Evolutionary conservation across 2,113 vertebrate genomes (phyloP), one percentile per base, ranked within the genome.

Genomic region (Callorhinus ursinus): DNA sequence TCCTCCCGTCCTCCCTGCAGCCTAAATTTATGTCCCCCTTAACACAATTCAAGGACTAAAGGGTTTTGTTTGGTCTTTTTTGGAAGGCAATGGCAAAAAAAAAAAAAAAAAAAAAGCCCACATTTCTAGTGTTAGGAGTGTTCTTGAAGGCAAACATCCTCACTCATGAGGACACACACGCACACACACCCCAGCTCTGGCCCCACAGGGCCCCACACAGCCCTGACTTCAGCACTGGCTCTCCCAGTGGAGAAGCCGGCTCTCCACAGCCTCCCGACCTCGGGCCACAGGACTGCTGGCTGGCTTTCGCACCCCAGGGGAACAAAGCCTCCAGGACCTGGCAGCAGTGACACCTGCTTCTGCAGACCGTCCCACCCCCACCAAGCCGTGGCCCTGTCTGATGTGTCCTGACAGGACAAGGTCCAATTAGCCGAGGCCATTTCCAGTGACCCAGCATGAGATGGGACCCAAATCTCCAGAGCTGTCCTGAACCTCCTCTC

Each of bases 191-290:
- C 76, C n/a, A 88, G 53, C 65, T 83, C 67, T 97, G 97, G 97
- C 93, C 93, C 96, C 94, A 89, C 90, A 96, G 57, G 94, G 91
- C 97, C 96, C 95, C 96, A 97, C 98, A 98, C 92, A 98, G 88
- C 11, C 18, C 65, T 88, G 67, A 88, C 26, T 72, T 94, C 55
- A 87, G 96, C 90, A 72, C 86, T 95, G 97, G 97, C 98, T 98
- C 96, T 92, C 19, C 39, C 89, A 74, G 88, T 84, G 80, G 82
- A 98, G 95, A 92, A 82, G 83, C 97, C 88, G 93, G 95, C 97
- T 95, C 96, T 93, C 93, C 81, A 93, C 93, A 97, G 87, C 82
- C 86, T 88, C 85, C 67, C 63, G 49, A 95, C 80, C 96, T 76
- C 76, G 24, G 65, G 42, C 93, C 98, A 71, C 77, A 92, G 87